Base-by-base conservation (phyloP, 2,797 vertebrate species). In the Cygnus olor region DNA sequence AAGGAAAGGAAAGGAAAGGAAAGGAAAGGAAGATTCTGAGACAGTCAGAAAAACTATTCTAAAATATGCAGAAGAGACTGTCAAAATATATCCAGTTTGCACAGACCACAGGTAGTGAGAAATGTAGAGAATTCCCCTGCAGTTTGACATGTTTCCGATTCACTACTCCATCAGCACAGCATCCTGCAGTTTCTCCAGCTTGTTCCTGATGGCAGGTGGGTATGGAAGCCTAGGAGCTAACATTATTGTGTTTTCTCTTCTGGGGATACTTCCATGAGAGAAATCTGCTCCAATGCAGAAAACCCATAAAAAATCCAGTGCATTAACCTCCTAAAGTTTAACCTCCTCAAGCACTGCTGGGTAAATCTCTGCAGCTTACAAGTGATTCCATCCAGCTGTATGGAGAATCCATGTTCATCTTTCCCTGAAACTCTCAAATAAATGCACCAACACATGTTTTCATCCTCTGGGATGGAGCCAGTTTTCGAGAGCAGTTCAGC, bases 311-410 rank as follows among this genome's bases (percentile, higher is more conserved):
- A 80, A 6, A 1, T n/a, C 40, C 53, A 28, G 44, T 49, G 90
- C 93, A 93, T 74, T 61, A 78, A 90, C 78, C 76, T 94, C 64
- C 71, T 80, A n/a, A 71, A 89, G 83, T 60, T 80, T 66, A 68
- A 57, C 66, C 88, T 93, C 70, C 83, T 70, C 78, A 78, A 84
- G 56, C 40, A 1, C 73, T 88, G 60, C 88, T 86, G 82, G 83
- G 66, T 53, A 94, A 93, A 91, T 64, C 82, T 89, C 80, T 86
- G 80, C 47, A 82, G 63, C 68, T 94, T 60, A 57, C 56, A 70
- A 70, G 66, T 64, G 85, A 84, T 96, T 90, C 91, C 90, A 47
- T 77, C 44, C 91, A 93, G 91, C 82, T 93, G 77, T 34, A 72
- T 0, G 1, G 85, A 85, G 93, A 30, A 85, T 86, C 61, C 0